These are phyloP conservation scores for Myrmophylax atrothorax DNA, from an alignment of 2,113 vertebrate species.

Conservation along the genomic window DNA sequence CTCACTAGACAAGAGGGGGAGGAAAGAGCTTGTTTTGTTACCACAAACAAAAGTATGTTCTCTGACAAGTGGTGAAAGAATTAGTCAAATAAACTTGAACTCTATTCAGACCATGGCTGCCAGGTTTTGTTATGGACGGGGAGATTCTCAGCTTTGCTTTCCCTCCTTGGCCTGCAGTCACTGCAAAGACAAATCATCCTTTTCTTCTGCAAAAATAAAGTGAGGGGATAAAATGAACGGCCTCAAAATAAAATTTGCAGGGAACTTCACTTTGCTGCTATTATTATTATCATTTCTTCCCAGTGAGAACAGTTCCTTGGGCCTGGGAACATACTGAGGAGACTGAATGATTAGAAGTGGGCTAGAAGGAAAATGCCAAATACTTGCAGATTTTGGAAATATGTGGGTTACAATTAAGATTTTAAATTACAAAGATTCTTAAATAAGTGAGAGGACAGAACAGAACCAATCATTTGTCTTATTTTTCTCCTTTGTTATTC, in stretches of 20 bases:
- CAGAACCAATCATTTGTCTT: not conserved
- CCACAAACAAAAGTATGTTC: conserved; percentile 73
- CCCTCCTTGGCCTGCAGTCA: conserved; percentile 1
- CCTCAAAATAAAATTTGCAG: conserved; percentile 35
- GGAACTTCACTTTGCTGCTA: not conserved
- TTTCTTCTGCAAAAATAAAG: conserved; percentile 65
- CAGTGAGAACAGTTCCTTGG: conserved; percentile 14
- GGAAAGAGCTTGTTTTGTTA: conserved; percentile 73
- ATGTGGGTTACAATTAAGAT: not conserved
- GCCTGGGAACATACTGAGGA: conserved; percentile 37
- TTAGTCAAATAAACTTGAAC: conserved; percentile 82
- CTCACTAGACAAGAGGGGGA: conserved; percentile 72
- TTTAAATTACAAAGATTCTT: not conserved
- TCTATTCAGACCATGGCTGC: conserved; percentile 54
- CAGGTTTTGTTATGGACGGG: conserved; percentile 30
- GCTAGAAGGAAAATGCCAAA: not conserved
- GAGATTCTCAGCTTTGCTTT: conserved; percentile 47
- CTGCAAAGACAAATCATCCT: conserved; percentile 65
- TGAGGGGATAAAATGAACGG: conserved; percentile 39
- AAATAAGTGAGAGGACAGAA: not conserved
- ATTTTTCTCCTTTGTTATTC: not conserved
- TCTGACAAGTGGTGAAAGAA: conserved; percentile 82
- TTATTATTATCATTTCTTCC: conserved; percentile 44
- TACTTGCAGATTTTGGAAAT: not conserved
- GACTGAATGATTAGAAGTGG: not conserved